phyloP scores from a whole-genome alignment of 2,113 vertebrate species.

The Eublepharis macularius region DNA sequence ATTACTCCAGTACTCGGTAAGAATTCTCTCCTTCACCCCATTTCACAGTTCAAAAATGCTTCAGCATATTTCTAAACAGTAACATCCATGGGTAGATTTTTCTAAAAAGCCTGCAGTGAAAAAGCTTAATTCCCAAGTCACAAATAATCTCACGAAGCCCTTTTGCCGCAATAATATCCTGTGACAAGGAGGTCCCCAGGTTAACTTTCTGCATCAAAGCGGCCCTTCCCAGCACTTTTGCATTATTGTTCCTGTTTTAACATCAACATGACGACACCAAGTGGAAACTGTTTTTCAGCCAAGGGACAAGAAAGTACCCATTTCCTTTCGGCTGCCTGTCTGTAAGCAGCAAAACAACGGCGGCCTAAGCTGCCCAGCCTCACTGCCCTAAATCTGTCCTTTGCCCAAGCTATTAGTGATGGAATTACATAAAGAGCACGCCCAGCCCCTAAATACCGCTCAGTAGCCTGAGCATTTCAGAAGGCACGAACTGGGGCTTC shows the following conservation, averaged over 20 bases:
- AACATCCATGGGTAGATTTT: no score
- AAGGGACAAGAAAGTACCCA: slow-evolving; percentile 43
- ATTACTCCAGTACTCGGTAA: neutral
- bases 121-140: slow-evolving; percentile 66
- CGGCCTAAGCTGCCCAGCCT: slow-evolving; percentile 39
- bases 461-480: neutral
- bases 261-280: slow-evolving; percentile 54
- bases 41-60: no score
- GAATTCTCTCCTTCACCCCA: neutral
- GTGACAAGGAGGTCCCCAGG: slow-evolving; percentile 57
- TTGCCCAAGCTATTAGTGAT: slow-evolving; percentile 49
- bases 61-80: no score
- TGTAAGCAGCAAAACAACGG: neutral
- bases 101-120: slow-evolving; percentile 39
- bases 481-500: neutral
- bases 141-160: slow-evolving; percentile 58
- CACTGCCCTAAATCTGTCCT: slow-evolving; percentile 49
- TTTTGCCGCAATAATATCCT: slow-evolving; percentile 56
- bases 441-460: neutral
- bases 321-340: slow-evolving; percentile 49
- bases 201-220: slow-evolving; percentile 61
- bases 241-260: slow-evolving; percentile 16
- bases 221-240: slow-evolving; percentile 46
- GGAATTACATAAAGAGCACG: slow-evolving; percentile 25
- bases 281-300: slow-evolving; percentile 56